phyloP scores from a whole-genome alignment of 2,888 invertebrate genomes.

The Oasisia sp. region DNA sequence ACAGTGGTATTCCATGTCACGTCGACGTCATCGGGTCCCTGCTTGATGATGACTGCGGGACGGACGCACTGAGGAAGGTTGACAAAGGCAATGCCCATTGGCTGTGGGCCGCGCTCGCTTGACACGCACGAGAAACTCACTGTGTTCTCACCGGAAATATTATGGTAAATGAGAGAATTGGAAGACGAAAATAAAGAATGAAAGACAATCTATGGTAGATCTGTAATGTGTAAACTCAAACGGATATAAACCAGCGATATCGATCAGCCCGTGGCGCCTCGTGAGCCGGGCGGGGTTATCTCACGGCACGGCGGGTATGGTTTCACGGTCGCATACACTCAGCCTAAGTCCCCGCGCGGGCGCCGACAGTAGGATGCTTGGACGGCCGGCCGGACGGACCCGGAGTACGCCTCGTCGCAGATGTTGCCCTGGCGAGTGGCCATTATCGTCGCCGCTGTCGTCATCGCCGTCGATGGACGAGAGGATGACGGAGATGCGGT shows the following conservation, averaged over 20 bases:
- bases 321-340: background rate
- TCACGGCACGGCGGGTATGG: background rate
- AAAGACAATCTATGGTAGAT: too few species aligned
- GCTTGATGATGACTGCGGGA: background rate
- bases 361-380: background rate
- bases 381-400: background rate
- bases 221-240: too few species aligned
- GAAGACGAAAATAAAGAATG: too few species aligned
- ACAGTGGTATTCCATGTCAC: background rate
- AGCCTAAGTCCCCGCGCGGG: background rate
- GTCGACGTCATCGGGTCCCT: background rate
- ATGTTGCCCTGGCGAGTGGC: background rate
- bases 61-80: background rate
- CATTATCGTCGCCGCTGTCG: background rate
- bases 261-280: background rate
- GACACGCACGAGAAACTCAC: background rate
- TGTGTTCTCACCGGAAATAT: background rate
- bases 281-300: background rate
- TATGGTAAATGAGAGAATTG: too few species aligned
- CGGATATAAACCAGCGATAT: constrained; percentile 10
- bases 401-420: background rate
- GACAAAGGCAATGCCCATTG: background rate
- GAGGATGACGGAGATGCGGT: background rate
- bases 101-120: background rate
- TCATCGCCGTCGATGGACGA: background rate